Evolutionary conservation across 2,888 invertebrate species (phyloP), one percentile per base, ranked within the genome.

Genomic region (Dynastes tityus): DNA sequence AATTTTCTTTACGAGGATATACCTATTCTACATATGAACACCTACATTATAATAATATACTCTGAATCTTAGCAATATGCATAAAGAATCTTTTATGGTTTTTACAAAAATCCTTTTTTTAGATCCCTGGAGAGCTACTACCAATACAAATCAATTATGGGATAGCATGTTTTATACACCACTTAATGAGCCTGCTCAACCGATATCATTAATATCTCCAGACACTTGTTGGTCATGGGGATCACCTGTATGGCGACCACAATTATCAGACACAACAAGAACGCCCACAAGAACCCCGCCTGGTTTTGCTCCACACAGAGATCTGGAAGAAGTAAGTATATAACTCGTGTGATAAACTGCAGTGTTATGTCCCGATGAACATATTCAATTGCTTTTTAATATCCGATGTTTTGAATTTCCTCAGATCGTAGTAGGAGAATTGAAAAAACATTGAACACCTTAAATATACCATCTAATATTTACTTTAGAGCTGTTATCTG

Each of bases 221-320:
- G 79, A 77, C 5, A 76, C 79, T 40, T 79, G 79, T 74, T 89
- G 88, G 82, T 82, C 88, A 70, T 89, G 89, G 88, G 88, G 88
- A 22, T 87, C 89, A 6, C 82, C 85, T 1, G 87, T 89, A n/a
- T 89, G 88, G 89, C 86, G 88, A 80, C 88, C 88, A 1, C 88
- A 87, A 87, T 83, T 86, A 4, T 87, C 76, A 9, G 84, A 87
- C 32, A 77, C 83, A 13, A 84, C 87, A 1, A 84, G 86, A 70
- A 85, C 87, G n/a, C 86, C 88, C 5, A 87, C 87, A 2, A 84
- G 88, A 71, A 88, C 88, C 53, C 89, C 89, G 1, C 89, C 89
- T 11, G 89, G 89, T 61, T 88, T 88, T 79, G 84, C 85, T 45
- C 83, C 83, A 1, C 84, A 83, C 68, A 78, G 81, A 29, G 82